Conservation (phyloP, 2,797 vertebrate species). For the Meriones psammophilus region DNA sequence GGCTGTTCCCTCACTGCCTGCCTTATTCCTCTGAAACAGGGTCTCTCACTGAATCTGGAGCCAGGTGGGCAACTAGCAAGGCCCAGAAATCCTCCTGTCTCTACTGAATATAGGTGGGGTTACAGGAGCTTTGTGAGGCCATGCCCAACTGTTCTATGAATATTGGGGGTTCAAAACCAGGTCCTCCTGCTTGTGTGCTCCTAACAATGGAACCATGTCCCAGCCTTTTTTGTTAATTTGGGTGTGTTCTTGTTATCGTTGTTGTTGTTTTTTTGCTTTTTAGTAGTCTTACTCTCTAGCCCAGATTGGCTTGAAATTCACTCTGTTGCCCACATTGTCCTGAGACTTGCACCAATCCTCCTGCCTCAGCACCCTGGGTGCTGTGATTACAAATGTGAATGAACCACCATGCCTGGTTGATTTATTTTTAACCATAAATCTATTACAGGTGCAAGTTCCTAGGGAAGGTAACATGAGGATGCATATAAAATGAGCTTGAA, state of each 20-base stretch:
- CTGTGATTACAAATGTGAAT: background rate
- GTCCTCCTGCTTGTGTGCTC: background rate
- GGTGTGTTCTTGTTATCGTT: background rate
- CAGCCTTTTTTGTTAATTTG: background rate
- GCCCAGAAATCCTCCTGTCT: background rate
- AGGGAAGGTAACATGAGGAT: slow-evolving; percentile 4
- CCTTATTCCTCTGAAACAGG: background rate
- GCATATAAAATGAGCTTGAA: background rate
- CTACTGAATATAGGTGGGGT: background rate
- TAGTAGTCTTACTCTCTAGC: background rate
- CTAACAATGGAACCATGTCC: background rate
- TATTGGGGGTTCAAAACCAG: background rate
- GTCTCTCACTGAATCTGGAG: background rate
- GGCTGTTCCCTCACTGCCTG: background rate
- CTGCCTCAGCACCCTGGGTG: background rate
- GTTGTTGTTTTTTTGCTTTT: background rate
- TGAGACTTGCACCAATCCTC: background rate
- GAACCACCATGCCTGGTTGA: background rate
- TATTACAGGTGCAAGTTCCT: background rate
- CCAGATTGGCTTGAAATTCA: background rate
- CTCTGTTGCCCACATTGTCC: background rate
- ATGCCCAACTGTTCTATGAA: background rate
- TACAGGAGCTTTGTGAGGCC: background rate
- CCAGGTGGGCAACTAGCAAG: background rate
- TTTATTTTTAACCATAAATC: slow-evolving; percentile 37